These are phyloP conservation scores for Listronotus oregonensis DNA, from an alignment of 1,140 invertebrate species.

Conservation along the genomic window DNA sequence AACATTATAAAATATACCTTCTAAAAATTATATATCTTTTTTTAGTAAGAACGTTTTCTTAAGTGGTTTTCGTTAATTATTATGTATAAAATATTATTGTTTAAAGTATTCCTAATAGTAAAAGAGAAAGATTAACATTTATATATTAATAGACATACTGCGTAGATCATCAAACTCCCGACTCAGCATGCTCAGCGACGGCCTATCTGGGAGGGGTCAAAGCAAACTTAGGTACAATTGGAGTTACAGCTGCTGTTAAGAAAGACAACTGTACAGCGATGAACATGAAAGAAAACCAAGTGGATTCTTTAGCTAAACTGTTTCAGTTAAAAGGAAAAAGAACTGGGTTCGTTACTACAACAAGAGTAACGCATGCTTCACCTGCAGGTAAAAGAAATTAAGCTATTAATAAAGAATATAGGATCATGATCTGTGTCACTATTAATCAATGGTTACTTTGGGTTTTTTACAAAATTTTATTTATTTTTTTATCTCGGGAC, in stretches of 20 bases:
- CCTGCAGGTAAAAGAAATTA: constrained; percentile 64
- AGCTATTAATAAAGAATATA: too few species aligned
- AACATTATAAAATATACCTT: too few species aligned
- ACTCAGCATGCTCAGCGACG: constrained; percentile 71
- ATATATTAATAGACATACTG: constrained; percentile 90
- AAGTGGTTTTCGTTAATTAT: too few species aligned
- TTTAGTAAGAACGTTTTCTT: too few species aligned
- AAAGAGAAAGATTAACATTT: too few species aligned
- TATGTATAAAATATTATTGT: too few species aligned
- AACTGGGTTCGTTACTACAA: constrained; percentile 79
- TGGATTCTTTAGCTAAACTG: constrained; percentile 73
- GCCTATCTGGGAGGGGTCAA: constrained; percentile 87
- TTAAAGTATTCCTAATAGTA: too few species aligned
- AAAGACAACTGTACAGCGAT: constrained; percentile 27
- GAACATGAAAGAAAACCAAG: constrained; percentile 52
- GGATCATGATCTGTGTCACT: too few species aligned
- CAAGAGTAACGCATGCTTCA: constrained; percentile 80
- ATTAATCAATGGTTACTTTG: too few species aligned
- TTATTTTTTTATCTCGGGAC: too few species aligned
- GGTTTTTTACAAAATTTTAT: too few species aligned
- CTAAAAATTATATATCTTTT: too few species aligned
- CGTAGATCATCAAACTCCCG: constrained; percentile 78
- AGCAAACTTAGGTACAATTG: constrained; percentile 78
- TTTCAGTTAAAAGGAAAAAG: constrained; percentile 73
- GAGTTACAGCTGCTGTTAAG: constrained; percentile 69